Base-by-base conservation (phyloP, 2,888 invertebrate species). In the Cheilosia vernalis region DNA sequence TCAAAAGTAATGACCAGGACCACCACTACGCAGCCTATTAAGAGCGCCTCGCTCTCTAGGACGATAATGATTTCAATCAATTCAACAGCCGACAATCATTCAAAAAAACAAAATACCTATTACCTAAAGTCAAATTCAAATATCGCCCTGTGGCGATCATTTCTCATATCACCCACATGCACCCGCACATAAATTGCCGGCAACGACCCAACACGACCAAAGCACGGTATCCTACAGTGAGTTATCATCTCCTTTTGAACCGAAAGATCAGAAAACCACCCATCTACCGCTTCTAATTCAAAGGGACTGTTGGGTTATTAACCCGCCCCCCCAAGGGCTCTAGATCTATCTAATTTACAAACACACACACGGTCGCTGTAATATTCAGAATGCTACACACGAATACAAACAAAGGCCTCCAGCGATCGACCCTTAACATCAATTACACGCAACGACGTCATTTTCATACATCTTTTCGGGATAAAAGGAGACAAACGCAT, bases 391-490 rank as follows among this genome's bases (percentile, higher is more conserved):
- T 13, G 47, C 40, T 64, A 40, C 42, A 55, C 66, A 58, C 33
- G 24, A 56, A 37, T 30, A 61, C 37, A 49, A 55, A 69, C 58
- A 19, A 47, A 47, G 17, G 47, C 47, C 42, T 24, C 44, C 49
- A 66, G 64, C 72, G 58, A 72, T 27, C 85, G 85, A 74, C 74
- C 79, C 72, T 81, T 80, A 60, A 61, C 85, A 85, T 85, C 85
- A 85, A 85, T 85, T 85, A 85, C 85, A 70, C 72, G 70, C 85
- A 80, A 85, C 81, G 76, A 85, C 85, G 80, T 85, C 80, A 67
- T 85, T 79, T 72, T 58, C 79, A 79, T 79, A 80, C 76, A 72
- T 85, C 80, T 80, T 83, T 70, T 80, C 51, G 44, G 61, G 61
- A 72, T 76, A 66, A 64, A 42, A 72, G 61, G 51, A 69, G 27